Evolutionary conservation across 1,140 invertebrate genomes (phyloP).

Genomic region (Cryptotermes secundus): DNA sequence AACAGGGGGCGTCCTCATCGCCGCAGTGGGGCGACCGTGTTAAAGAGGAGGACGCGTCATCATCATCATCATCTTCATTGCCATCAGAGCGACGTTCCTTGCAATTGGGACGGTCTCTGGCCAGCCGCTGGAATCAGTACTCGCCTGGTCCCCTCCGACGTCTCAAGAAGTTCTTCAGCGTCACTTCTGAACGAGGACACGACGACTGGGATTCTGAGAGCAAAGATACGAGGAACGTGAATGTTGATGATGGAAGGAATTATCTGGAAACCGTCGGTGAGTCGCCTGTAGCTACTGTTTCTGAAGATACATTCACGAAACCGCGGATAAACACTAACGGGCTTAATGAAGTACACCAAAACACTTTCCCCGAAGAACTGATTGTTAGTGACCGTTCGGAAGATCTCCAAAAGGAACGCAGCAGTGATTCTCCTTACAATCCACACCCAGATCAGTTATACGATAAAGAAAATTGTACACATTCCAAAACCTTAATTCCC

Average conservation of each 20-base stretch:
- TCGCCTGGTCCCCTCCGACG: constrained; percentile 18
- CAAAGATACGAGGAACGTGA: neutral
- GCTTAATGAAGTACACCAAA: neutral
- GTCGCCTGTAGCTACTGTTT: neutral
- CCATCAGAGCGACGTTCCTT: neutral
- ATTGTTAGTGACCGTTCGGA: neutral
- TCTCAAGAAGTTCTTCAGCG: constrained; percentile 4
- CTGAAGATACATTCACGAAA: neutral
- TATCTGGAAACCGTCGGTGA: neutral
- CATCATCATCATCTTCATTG: neutral
- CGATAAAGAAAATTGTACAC: neutral
- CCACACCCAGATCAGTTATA: neutral
- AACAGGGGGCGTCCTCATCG: neutral
- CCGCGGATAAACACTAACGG: neutral
- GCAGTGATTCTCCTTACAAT: neutral
- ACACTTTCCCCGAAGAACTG: neutral
- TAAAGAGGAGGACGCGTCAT: neutral
- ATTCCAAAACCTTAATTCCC: neutral
- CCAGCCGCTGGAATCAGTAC: constrained; percentile 12
- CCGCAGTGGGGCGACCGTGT: neutral
- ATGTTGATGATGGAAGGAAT: neutral
- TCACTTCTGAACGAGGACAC: neutral
- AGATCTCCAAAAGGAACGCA: neutral
- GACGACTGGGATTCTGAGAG: neutral
- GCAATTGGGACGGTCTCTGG: constrained; percentile 8